Conservation (phyloP, 2,888 invertebrate genomes). For the Diarsia dahlii region DNA sequence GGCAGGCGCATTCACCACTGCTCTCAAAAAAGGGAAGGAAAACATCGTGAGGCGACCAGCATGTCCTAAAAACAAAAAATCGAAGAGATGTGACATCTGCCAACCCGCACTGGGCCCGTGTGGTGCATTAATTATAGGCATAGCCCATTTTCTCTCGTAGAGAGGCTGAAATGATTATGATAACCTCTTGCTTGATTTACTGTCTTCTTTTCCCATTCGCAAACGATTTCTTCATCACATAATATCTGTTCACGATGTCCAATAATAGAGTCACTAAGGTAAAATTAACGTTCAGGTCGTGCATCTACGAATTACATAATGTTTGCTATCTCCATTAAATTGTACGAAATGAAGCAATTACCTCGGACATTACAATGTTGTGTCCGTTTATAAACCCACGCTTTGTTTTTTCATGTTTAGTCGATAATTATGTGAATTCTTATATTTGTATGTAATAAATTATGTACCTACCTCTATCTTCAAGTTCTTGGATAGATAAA, state of each 20-base stretch:
- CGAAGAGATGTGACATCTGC: no score
- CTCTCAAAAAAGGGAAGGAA: no score
- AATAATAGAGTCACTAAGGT: constrained; percentile 24
- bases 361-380: constrained; percentile 38
- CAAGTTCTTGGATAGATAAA: background rate
- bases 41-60: no score
- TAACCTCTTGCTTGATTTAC: background rate
- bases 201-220: background rate
- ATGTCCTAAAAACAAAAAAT: no score
- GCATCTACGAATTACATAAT: constrained; percentile 30
- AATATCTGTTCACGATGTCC: constrained; percentile 3
- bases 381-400: constrained; percentile 41
- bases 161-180: no score
- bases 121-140: no score
- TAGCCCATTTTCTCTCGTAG: no score
- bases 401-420: constrained; percentile 22
- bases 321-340: constrained; percentile 19
- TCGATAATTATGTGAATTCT: constrained; percentile 27
- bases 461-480: background rate
- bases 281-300: constrained; percentile 7
- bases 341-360: constrained; percentile 51
- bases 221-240: background rate
- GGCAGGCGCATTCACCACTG: no score
- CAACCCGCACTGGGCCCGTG: no score
- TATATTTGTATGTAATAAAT: background rate